Evolutionary conservation across 2,113 vertebrate genomes (phyloP), one percentile per base, ranked within the genome.

Genomic region (Protobothrops mucrosquamatus): DNA sequence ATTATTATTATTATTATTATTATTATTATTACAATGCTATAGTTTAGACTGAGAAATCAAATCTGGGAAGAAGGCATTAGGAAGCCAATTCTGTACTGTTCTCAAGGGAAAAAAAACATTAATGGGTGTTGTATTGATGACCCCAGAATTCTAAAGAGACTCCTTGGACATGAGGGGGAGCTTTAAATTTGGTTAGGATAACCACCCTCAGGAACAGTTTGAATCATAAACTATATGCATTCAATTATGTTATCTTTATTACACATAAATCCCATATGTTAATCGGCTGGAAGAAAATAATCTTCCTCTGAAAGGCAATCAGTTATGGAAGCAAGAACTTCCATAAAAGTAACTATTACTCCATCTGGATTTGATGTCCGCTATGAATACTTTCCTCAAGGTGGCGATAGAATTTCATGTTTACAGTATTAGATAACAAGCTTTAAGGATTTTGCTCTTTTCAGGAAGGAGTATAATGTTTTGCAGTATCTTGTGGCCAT

Each of bases 381-480:
- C 90, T 8, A 85, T 61, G 1, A 7, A 0, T 0, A 34, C 23
- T 14, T 7, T 57, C 96, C 97, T 90, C 93, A 3, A 97, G 97
- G 59, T 97, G 97, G 96, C 95, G 87, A 92, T 10, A 10, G 0
- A 11, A 0, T 11, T 87, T 88, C 85, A 85, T n/a, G 85, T 91
- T 51, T 51, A 51, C 1, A 51, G 0, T 9, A 0, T 74, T 88
- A 12, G 11, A 26, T 52, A 10, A 55, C 59, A 6, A 85, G 54
- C 12, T 34, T 22, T 20, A 74, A 81, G 51, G 51, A 26, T 7
- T 20, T 90, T 52, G 48, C 29, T 23, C 12, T 89, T 61, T 89
- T 89, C 39, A 48, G 88, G 43, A 24, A 24, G 22, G 2, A 34
- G 34, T 20, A 48, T 48, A 9, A 34, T 88, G 29, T 10, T 9